Evolutionary conservation across 2,888 invertebrate species (phyloP).

Genomic region (Noctua janthe): DNA sequence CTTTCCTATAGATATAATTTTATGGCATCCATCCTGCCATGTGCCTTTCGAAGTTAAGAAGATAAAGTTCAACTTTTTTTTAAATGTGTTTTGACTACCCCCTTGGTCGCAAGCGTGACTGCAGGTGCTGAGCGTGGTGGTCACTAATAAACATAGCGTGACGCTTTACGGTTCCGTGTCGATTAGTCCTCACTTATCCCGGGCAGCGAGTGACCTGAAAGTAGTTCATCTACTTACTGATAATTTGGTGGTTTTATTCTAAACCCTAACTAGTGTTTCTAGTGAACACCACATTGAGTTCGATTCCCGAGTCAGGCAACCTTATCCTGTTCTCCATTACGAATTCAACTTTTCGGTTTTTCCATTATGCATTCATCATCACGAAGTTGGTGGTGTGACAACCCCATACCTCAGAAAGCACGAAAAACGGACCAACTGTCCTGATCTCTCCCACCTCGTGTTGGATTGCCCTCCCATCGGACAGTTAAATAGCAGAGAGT

Average conservation of each 20-base stretch:
- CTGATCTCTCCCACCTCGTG: background rate
- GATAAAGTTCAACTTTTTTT: background rate
- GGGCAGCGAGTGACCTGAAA: too few species aligned
- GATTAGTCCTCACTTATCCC: too few species aligned
- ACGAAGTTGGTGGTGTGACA: background rate
- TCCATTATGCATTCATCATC: background rate
- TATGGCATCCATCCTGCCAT: too few species aligned
- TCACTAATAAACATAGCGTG: too few species aligned
- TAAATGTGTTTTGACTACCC: background rate
- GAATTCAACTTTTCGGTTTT: background rate
- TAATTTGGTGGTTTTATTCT: too few species aligned
- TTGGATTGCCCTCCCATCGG: background rate
- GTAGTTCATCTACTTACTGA: too few species aligned
- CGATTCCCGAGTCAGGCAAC: background rate
- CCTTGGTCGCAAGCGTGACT: background rate
- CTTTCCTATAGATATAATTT: too few species aligned
- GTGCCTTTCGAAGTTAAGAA: background rate
- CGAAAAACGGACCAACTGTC: background rate
- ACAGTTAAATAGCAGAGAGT: background rate
- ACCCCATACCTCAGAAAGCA: background rate
- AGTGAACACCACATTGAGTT: background rate
- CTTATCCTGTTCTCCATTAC: background rate
- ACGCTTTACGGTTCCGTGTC: too few species aligned
- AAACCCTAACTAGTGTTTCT: too few species aligned
- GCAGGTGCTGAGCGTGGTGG: background rate